phyloP scores from a whole-genome alignment of 2,113 vertebrate species.

The Ceyx melanurus region DNA sequence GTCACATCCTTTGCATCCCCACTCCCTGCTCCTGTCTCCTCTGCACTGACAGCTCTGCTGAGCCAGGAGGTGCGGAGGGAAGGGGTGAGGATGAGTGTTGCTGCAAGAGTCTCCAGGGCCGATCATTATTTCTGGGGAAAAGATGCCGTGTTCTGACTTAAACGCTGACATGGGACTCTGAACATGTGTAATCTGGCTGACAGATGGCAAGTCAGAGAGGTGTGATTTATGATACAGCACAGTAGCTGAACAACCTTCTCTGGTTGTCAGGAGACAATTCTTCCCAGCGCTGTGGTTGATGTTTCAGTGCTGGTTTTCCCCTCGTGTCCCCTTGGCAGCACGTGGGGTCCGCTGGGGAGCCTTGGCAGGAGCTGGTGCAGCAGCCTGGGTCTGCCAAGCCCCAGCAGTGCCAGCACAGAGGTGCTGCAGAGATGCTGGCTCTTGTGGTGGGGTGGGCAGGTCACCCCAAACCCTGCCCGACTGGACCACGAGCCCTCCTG shows the following conservation, averaged over 20 bases:
- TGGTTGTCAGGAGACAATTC: conserved; percentile 48
- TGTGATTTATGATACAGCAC: conserved; percentile 60
- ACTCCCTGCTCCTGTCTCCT: not conserved
- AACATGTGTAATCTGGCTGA: conserved; percentile 61
- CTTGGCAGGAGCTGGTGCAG: not conserved
- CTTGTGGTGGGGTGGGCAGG: not conserved
- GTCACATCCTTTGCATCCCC: not conserved
- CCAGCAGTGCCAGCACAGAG: fast-evolving
- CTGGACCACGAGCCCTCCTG: fast-evolving
- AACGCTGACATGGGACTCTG: conserved; percentile 19
- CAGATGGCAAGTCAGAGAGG: conserved; percentile 53
- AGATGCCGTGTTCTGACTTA: conserved; percentile 26
- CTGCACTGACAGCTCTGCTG: not conserved
- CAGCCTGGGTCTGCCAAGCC: fast-evolving
- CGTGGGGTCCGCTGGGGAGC: not conserved
- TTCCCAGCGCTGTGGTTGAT: not conserved
- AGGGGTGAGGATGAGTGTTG: not conserved
- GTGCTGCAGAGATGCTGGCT: not conserved
- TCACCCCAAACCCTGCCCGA: fast-evolving
- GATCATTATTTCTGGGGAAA: conserved; percentile 9
- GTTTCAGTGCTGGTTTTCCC: not conserved
- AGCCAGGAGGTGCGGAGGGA: not conserved
- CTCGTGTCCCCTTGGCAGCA: not conserved
- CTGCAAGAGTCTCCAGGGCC: not conserved
- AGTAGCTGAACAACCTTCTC: conserved; percentile 60